phyloP scores from a whole-genome alignment of 1,140 invertebrate species.

The Phocides pigmalion region DNA sequence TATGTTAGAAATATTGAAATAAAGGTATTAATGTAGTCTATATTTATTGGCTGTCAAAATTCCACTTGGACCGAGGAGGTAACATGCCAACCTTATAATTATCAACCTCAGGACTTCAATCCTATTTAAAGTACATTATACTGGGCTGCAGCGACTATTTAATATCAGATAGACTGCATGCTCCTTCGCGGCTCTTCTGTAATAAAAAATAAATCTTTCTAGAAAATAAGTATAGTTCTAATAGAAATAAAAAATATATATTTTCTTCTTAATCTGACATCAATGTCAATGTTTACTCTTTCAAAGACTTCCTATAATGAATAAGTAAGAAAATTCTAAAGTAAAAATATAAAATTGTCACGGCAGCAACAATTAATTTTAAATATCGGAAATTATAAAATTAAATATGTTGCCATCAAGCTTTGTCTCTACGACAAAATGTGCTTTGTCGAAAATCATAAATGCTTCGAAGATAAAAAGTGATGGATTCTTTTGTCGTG shows the following conservation, averaged over 20 bases:
- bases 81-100: too few species aligned
- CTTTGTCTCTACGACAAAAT: constrained; percentile 41
- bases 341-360: constrained; percentile 23
- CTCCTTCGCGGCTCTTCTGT: too few species aligned
- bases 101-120: too few species aligned
- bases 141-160: too few species aligned
- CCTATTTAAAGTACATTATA: too few species aligned
- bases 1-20: too few species aligned
- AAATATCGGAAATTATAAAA: constrained; percentile 29
- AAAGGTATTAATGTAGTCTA: too few species aligned
- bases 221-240: too few species aligned
- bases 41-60: too few species aligned
- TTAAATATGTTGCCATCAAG: constrained; percentile 40
- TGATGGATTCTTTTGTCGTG: constrained; percentile 38
- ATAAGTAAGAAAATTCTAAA: constrained; percentile 30
- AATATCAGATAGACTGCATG: too few species aligned
- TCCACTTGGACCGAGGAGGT: too few species aligned
- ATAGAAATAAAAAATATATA: neutral
- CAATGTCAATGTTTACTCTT: constrained; percentile 5
- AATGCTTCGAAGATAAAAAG: constrained; percentile 33
- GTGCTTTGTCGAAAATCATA: constrained; percentile 40
- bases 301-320: neutral
- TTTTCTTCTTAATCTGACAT: constrained; percentile 5
- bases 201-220: too few species aligned
- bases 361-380: constrained; percentile 22